Conservation (phyloP, 2,888 invertebrate species). For the Cyaniris semiargus region DNA sequence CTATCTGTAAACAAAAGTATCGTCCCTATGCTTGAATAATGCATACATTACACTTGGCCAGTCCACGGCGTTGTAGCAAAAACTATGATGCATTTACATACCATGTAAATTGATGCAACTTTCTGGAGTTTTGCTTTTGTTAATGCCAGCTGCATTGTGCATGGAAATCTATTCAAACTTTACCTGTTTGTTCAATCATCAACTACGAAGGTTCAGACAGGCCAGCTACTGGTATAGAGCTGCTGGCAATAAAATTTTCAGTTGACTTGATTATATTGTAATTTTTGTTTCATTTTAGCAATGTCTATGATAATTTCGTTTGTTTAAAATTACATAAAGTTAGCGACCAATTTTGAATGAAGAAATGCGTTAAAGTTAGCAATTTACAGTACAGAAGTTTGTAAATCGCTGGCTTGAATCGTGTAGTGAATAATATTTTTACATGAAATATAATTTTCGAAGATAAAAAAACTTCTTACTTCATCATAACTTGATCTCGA, state of each 20-base stretch:
- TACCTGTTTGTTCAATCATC: conserved; percentile 18
- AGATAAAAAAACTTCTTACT: no score
- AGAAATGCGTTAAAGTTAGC: no score
- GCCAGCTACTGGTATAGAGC: neutral
- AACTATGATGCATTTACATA: conserved; percentile 13
- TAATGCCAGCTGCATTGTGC: conserved; percentile 15
- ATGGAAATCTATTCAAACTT: conserved; percentile 20
- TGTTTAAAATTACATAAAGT: no score
- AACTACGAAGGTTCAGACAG: neutral
- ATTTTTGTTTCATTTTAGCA: no score
- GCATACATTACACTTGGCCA: conserved; percentile 10
- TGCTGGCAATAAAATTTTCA: neutral
- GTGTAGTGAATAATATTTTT: no score
- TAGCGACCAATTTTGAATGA: no score
- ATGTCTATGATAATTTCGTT: no score
- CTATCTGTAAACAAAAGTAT: conserved; percentile 27
- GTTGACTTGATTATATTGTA: neutral
- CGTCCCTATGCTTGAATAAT: conserved; percentile 12
- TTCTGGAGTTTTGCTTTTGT: conserved; percentile 16
- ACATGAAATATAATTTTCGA: no score
- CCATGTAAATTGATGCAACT: conserved; percentile 17
- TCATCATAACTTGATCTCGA: no score
- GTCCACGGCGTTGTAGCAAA: neutral
- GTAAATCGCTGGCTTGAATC: no score
- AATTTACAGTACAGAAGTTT: no score